A percentile compares a stretch with the other conserved stretches of the same genome.
phyloP scores from a whole-genome alignment of 2,888 invertebrate species.

The Tetranychus truncatus region DNA sequence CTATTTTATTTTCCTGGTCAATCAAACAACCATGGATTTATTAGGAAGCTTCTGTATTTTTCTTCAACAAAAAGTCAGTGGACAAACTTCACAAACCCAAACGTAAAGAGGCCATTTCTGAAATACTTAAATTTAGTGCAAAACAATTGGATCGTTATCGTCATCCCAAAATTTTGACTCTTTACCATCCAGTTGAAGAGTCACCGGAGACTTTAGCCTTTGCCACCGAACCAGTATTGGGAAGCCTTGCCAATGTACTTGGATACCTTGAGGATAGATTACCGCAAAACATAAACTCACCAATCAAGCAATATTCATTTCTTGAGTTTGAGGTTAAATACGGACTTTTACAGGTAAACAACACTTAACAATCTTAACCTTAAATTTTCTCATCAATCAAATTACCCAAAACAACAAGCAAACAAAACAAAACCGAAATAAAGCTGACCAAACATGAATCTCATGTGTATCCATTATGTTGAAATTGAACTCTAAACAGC shows the following conservation, averaged over 20 bases:
- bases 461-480: too few relatives aligned
- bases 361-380: too few relatives aligned
- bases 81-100: slow-evolving; percentile 83
- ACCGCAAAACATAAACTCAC: slow-evolving; percentile 35
- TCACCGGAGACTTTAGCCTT: slow-evolving; percentile 64
- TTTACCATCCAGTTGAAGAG: slow-evolving; percentile 37
- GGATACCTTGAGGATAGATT: slow-evolving; percentile 48
- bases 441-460: too few relatives aligned
- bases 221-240: slow-evolving; percentile 74
- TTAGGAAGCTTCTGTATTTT: slow-evolving; percentile 80
- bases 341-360: slow-evolving; percentile 66
- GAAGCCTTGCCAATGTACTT: slow-evolving; percentile 70
- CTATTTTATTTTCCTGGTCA: slow-evolving; percentile 8
- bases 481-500: too few relatives aligned
- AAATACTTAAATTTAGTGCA: slow-evolving; percentile 60
- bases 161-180: slow-evolving; percentile 59
- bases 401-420: too few relatives aligned
- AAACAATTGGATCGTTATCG: slow-evolving; percentile 54
- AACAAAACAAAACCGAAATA: too few relatives aligned
- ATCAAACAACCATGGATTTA: slow-evolving; percentile 26
- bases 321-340: slow-evolving; percentile 81
- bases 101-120: slow-evolving; percentile 73
- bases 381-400: too few relatives aligned
- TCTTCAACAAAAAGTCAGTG: slow-evolving; percentile 77
- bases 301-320: slow-evolving; percentile 59